Conservation (phyloP, 2,888 invertebrate genomes). For the Iphiclides podalirius region DNA sequence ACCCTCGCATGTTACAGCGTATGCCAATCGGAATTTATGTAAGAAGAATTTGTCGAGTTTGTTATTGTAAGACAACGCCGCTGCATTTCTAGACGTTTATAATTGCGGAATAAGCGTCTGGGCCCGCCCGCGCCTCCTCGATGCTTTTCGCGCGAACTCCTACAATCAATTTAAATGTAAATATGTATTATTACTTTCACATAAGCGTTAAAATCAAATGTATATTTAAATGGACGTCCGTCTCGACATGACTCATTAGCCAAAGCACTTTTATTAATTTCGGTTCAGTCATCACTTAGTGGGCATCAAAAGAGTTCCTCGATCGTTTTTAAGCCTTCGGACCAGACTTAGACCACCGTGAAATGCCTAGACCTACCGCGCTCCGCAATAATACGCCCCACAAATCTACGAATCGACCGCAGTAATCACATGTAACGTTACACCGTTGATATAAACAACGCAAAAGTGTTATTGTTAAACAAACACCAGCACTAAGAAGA, state of each 20-base stretch:
- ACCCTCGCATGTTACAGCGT: slow-evolving; percentile 38
- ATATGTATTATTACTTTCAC: not conserved
- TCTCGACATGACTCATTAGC: slow-evolving; percentile 8
- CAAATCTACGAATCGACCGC: slow-evolving; percentile 61
- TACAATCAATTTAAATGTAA: not conserved
- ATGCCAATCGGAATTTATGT: slow-evolving; percentile 44
- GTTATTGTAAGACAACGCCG: slow-evolving; percentile 55
- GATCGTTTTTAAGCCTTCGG: too few species aligned
- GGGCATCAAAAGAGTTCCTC: too few species aligned
- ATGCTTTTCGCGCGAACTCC: not conserved
- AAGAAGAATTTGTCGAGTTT: slow-evolving; percentile 54
- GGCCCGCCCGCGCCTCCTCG: slow-evolving; percentile 32
- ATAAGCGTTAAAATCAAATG: slow-evolving; percentile 4
- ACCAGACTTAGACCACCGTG: slow-evolving; percentile 21
- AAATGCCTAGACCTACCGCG: slow-evolving; percentile 39
- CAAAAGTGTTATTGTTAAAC: slow-evolving; percentile 62
- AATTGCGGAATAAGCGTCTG: slow-evolving; percentile 56
- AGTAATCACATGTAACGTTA: slow-evolving; percentile 51
- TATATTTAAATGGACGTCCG: too few species aligned
- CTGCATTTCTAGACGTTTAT: slow-evolving; percentile 40
- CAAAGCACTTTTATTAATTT: too few species aligned
- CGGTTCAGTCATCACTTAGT: too few species aligned
- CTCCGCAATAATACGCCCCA: slow-evolving; percentile 56
- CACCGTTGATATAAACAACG: slow-evolving; percentile 55
- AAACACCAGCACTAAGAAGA: slow-evolving; percentile 45